Percentiles rank a stretch among this genome's conserved stretches.
Evolutionary conservation across 1,140 invertebrate genomes (phyloP).

Genomic region (Nixonia krombeini): DNA sequence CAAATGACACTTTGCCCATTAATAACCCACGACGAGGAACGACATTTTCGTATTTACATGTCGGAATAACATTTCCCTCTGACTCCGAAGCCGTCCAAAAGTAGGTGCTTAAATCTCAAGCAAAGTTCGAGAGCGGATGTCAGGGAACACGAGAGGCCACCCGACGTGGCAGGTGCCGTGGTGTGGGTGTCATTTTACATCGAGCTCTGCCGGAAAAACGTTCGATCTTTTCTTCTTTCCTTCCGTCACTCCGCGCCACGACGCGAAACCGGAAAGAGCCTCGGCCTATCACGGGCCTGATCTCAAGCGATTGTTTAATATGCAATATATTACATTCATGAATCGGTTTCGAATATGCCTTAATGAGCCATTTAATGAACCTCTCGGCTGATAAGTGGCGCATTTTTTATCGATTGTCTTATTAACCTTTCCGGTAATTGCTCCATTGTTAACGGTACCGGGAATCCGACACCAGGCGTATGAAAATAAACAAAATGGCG

Average conservation of each 20-base stretch:
- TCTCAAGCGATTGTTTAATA: conserved; percentile 6
- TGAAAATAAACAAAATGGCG: too few species aligned
- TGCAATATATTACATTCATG: background rate
- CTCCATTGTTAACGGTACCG: too few species aligned
- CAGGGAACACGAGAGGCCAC: conserved; percentile 39
- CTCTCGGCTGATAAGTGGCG: too few species aligned
- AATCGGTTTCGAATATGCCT: background rate
- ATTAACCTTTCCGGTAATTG: too few species aligned
- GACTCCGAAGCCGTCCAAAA: too few species aligned
- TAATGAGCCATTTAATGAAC: too few species aligned
- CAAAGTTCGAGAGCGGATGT: conserved; percentile 46
- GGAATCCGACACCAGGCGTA: too few species aligned
- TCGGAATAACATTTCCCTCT: too few species aligned
- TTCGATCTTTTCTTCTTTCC: conserved; percentile 43
- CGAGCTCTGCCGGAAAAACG: conserved; percentile 45
- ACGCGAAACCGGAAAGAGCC: conserved; percentile 24
- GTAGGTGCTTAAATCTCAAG: conserved; percentile 27
- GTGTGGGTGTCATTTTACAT: conserved; percentile 54
- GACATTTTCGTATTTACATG: too few species aligned
- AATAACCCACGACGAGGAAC: too few species aligned
- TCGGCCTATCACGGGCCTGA: conserved; percentile 22
- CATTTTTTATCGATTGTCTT: too few species aligned
- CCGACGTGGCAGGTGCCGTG: conserved; percentile 47
- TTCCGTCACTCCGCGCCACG: conserved; percentile 11
- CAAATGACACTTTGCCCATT: too few species aligned